These are phyloP conservation scores for Drosophila lutescens DNA, from an alignment of 2,888 invertebrate genomes.

Conservation along the genomic window DNA sequence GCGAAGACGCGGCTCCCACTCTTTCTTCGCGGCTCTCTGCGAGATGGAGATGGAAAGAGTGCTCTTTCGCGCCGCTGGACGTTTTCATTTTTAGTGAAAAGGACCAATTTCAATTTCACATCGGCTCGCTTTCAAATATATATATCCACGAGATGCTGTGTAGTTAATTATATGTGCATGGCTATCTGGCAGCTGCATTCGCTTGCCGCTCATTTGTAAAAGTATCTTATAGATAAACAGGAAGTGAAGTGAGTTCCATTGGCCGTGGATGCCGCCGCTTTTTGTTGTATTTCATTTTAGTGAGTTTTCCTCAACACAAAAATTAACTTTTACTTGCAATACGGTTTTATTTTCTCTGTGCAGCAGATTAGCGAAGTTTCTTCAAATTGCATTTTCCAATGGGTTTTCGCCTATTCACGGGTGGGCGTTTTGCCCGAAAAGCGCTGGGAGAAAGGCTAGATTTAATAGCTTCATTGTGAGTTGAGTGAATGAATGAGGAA, in stretches of 20 bases:
- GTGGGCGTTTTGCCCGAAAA: constrained; percentile 36
- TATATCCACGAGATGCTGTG: constrained; percentile 53
- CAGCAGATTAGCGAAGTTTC: constrained; percentile 30
- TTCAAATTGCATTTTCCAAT: constrained; percentile 39
- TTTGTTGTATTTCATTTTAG: constrained; percentile 46
- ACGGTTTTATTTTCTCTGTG: constrained; percentile 23
- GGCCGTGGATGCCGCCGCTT: constrained; percentile 39
- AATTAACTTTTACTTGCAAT: constrained; percentile 47
- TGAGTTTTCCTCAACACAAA: constrained; percentile 16
- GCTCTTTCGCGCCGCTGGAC: constrained; percentile 25
- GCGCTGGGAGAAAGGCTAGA: constrained; percentile 34
- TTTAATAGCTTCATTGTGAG: constrained; percentile 33
- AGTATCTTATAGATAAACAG: constrained; percentile 59
- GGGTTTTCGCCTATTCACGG: constrained; percentile 23
- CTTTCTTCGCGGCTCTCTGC: constrained; percentile 1
- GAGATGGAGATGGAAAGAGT: constrained; percentile 5
- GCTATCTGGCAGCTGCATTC: constrained; percentile 48
- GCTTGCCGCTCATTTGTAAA: constrained; percentile 47
- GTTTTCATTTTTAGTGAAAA: constrained; percentile 71
- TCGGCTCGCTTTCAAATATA: constrained; percentile 63
- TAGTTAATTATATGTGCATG: constrained; percentile 58
- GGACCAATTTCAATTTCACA: constrained; percentile 74
- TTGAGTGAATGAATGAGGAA: constrained; percentile 27
- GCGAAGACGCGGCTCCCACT: constrained; percentile 11
- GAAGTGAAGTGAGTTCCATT: constrained; percentile 54